phyloP scores from a whole-genome alignment of 2,797 vertebrate species.

The Argyrosomus regius region DNA sequence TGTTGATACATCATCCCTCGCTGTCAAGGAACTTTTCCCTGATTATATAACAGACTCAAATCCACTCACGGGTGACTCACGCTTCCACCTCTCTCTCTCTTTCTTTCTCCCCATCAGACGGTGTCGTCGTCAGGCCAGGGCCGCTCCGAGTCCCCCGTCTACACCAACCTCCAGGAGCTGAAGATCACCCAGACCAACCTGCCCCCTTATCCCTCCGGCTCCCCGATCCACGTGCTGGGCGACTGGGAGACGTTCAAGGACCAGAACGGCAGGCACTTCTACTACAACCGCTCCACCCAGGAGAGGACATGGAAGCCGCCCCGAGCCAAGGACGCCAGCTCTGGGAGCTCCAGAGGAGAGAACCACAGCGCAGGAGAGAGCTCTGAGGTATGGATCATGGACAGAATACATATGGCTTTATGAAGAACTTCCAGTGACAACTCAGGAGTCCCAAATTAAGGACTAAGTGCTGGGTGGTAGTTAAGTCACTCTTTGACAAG shows the following conservation, averaged over 20 bases:
- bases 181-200: conserved; percentile 92
- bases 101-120: conserved; percentile 77
- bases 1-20: not conserved
- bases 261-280: conserved; percentile 91
- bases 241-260: conserved; percentile 98
- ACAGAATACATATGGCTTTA: not conserved
- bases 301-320: conserved; percentile 98
- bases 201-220: conserved; percentile 89
- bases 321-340: conserved; percentile 88
- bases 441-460: not conserved
- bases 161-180: conserved; percentile 97
- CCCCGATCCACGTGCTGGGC: conserved; percentile 89
- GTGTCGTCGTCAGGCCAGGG: conserved; percentile 89
- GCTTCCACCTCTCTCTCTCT: not conserved
- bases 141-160: conserved; percentile 93
- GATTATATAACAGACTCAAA: conserved; percentile 21
- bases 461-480: not conserved
- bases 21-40: conserved; percentile 18
- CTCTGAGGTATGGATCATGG: conserved; percentile 85
- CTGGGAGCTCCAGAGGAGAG: conserved; percentile 86
- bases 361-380: conserved; percentile 86
- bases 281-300: conserved; percentile 93
- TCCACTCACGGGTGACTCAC: conserved; percentile 34
- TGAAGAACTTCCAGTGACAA: not conserved
- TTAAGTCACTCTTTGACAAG: not conserved